A percentile compares a stretch with the other conserved stretches of the same genome.
Evolutionary conservation across 2,797 vertebrate genomes (phyloP).

Genomic region (Coilia nasus): DNA sequence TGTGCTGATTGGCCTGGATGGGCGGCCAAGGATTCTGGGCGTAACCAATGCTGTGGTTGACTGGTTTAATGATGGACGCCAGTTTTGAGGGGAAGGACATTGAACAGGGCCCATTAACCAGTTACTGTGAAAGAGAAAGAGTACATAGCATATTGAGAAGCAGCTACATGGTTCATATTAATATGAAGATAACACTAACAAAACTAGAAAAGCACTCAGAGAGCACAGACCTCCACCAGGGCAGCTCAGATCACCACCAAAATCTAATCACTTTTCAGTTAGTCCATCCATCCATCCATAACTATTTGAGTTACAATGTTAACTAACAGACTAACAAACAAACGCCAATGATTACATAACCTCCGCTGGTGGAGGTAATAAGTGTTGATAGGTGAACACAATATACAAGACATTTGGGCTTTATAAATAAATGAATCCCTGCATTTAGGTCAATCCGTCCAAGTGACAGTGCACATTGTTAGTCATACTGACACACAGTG

Average conservation of each 20-base stretch:
- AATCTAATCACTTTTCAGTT: no score
- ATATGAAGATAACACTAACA: no score
- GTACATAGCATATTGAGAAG: background rate
- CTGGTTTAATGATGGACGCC: slow-evolving; percentile 75
- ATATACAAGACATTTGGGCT: background rate
- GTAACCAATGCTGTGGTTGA: slow-evolving; percentile 78
- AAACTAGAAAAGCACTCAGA: no score
- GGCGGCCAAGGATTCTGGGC: slow-evolving; percentile 76
- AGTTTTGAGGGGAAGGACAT: slow-evolving; percentile 74
- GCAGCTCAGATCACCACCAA: no score
- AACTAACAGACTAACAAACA: no score
- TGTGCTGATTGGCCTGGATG: slow-evolving; percentile 80
- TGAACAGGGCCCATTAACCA: slow-evolving; percentile 70
- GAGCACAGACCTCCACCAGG: no score
- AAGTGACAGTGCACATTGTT: background rate
- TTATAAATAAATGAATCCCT: background rate
- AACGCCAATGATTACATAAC: no score
- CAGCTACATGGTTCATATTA: no score
- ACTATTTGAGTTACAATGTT: no score
- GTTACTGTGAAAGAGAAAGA: slow-evolving; percentile 63
- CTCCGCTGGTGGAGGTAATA: no score
- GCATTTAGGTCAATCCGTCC: background rate
- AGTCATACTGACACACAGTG: background rate
- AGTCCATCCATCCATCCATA: no score
- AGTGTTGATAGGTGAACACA: background rate